Evolutionary conservation across 2,888 invertebrate genomes (phyloP), one percentile per base, ranked within the genome.

Genomic region (Eretmocerus hayati): DNA sequence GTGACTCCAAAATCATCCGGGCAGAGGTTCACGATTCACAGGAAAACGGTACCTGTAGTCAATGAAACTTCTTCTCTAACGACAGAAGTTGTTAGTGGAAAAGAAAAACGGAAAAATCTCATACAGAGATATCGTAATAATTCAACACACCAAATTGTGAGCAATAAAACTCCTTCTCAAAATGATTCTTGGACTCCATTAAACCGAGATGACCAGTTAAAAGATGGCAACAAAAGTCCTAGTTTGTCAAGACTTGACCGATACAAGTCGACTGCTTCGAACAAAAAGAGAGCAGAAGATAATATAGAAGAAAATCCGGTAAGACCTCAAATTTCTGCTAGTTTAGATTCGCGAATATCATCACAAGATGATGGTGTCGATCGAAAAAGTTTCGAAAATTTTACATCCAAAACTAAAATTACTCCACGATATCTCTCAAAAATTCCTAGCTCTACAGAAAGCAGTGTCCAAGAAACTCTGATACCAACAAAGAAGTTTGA

Each of bases 401-500:
- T 50, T 31, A 32, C 48, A 4, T 16, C n/a, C 13, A 51, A 48
- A 46, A 48, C 4, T 36, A 56, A 52, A 43, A 20, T 40, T 31
- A 50, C 38, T 13, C 39, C 55, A 9, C 53, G 52, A 3, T 57
- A 50, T 6, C 45, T 51, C 8, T 33, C 55, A 4, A 57, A 43
- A 16, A 30, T 43, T 46, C 53, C 59, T 2, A 60, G 56, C 16
- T 60, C 59, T 5, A 64, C 66, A 0, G 63, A 69, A 41, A 46
- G 56, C 8, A 49, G 63, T 4, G 50, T 66, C 5, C 69, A 65
- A 3, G 71, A 71, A 52, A 69, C 67, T 1, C 52, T 70, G n/a
- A 61, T 69, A 33, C 70, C 71, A 1, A 64, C 66, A 0, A 69
- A 60, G 33, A 70, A 66, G 51, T 71, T 71, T 35, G 69, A 71